These are phyloP conservation scores for Eulemur macaco DNA, from an alignment of 2,113 vertebrate species.

Conservation along the genomic window DNA sequence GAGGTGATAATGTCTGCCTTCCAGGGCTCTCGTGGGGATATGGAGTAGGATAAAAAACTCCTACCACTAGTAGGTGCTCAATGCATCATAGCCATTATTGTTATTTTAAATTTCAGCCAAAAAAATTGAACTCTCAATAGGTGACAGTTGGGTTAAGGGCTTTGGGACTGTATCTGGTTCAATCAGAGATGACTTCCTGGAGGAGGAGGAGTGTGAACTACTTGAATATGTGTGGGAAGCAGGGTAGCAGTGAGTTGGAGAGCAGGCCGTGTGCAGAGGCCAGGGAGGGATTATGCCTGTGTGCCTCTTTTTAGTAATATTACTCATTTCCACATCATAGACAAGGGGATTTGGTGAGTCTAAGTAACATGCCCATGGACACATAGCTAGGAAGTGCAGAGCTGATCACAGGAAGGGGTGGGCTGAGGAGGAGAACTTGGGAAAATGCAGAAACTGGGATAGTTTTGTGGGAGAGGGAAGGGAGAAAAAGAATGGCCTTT, in stretches of 20 bases:
- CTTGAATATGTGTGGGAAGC: neutral
- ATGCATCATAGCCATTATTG: neutral
- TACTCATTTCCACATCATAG: neutral
- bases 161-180: neutral
- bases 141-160: neutral
- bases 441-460: neutral
- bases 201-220: neutral
- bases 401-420: neutral
- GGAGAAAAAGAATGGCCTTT: neutral
- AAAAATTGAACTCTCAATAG: neutral
- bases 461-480: neutral
- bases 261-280: neutral
- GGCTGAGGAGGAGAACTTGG: neutral
- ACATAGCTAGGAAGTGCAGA: neutral
- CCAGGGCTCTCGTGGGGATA: neutral
- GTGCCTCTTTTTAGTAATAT: neutral
- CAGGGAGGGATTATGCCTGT: neutral
- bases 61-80: neutral
- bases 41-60: neutral
- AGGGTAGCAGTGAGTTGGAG: neutral
- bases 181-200: conserved; percentile 8
- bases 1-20: neutral
- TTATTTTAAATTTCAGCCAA: neutral
- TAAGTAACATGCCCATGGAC: neutral
- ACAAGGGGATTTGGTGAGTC: too few relatives aligned